These are phyloP conservation scores for Crenuchus spilurus DNA, from an alignment of 2,797 vertebrate genomes.

Conservation along the genomic window DNA sequence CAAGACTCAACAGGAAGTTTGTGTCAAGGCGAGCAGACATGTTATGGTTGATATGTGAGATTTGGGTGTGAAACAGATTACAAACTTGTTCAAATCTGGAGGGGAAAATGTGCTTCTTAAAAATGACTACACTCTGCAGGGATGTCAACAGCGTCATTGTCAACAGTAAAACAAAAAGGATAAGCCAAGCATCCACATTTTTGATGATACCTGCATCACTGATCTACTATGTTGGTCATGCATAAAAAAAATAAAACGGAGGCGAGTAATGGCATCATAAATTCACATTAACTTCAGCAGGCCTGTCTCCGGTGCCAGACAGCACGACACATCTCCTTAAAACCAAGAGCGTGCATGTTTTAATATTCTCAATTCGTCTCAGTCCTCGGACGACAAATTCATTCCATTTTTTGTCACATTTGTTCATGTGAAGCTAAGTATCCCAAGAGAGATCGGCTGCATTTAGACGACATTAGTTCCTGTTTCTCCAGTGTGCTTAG, in stretches of 20 bases:
- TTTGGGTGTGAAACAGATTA: conserved; percentile 49
- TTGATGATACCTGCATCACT: conserved; percentile 7
- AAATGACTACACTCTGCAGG: neutral
- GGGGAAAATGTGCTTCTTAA: conserved; percentile 22
- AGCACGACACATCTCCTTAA: conserved; percentile 10
- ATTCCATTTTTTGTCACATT: conserved; percentile 23
- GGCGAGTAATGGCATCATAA: conserved; percentile 33
- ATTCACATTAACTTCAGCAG: conserved; percentile 38
- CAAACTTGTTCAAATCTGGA: conserved; percentile 21
- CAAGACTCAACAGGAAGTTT: conserved; percentile 28
- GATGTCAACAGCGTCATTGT: neutral
- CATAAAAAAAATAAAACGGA: conserved; percentile 32
- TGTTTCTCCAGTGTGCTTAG: neutral
- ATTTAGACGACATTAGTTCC: neutral
- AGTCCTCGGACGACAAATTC: conserved; percentile 27
- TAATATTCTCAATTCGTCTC: conserved; percentile 26
- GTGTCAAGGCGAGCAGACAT: conserved; percentile 20
- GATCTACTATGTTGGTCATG: conserved; percentile 8
- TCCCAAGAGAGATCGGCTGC: neutral
- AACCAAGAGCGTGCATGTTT: conserved; percentile 2
- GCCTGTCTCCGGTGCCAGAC: conserved; percentile 7
- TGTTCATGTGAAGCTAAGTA: conserved; percentile 14
- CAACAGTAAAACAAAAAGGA: conserved; percentile 5
- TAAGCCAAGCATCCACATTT: neutral
- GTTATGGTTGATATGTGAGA: conserved; percentile 29